phyloP scores from a whole-genome alignment of 1,140 invertebrate genomes.

The roundworm (Caenorhabditis elegans) region WBcel235 BX284602.5:8016001-8016500 shows the following conservation, averaged over 20 bases:
- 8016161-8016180: neutral
- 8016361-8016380: neutral
- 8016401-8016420: too few species aligned
- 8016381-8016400: neutral
- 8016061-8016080: too few species aligned
- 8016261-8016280: neutral
- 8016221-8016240: neutral
- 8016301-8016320: neutral
- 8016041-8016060: too few species aligned
- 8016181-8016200: neutral
- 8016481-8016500: too few species aligned
- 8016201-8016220: neutral
- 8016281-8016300: neutral
- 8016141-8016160: neutral
- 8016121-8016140: neutral
- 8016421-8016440: too few species aligned
- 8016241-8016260: neutral
- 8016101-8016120: neutral
- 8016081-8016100: too few species aligned
- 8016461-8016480: too few species aligned
- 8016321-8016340: slow-evolving; percentile 26
- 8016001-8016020: neutral
- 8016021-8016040: too few species aligned
- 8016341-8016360: neutral
- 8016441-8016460: too few species aligned